Evolutionary conservation across 2,113 vertebrate species (phyloP), one percentile per base, ranked within the genome.

Genomic region (Monopterus albus): DNA sequence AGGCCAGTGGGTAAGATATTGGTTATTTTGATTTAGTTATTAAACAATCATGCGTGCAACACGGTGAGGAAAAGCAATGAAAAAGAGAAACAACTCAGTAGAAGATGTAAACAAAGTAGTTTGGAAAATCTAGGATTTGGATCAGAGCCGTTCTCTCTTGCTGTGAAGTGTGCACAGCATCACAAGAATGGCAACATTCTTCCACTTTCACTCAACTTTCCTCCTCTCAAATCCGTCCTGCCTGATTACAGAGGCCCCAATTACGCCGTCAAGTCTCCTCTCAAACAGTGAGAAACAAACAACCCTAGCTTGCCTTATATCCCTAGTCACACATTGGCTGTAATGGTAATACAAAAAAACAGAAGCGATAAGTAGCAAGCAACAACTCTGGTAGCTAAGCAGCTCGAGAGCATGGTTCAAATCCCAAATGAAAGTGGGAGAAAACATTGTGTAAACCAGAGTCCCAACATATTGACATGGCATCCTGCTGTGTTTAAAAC

Each of bases 211-310:
- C 39, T 73, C n/a, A 15, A 56, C 38, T 65, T 17, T 61, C 43
- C 70, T 68, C 47, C 39, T 36, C 42, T 66, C 33, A 55, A 80
- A 71, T 74, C 73, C 61, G 46, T 23, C 42, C 53, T 14, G 60
- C 61, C 69, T 81, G 78, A 81, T 83, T 78, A 81, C 78, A 62
- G 79, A 63, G 26, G 55, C 49, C 60, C 23, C 73, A 38, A 47
- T 79, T 70, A 79, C 0, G 26, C 51, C 50, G 63, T 53, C 56
- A n/a, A 79, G 65, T 40, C 53, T 43, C 43, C 47, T 50, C 51
- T 58, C 66, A 52, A 87, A 75, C 63, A 53, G 67, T 13, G 8
- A 81, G 60, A 70, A 79, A 79, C 52, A 72, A 81, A 82, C 69
- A 72, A 52, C 59, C 31, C 77, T 72, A 21, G 15, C 47, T 76